phyloP scores from a whole-genome alignment of 1,140 invertebrate genomes.

The Drosophila fuyamai region DNA sequence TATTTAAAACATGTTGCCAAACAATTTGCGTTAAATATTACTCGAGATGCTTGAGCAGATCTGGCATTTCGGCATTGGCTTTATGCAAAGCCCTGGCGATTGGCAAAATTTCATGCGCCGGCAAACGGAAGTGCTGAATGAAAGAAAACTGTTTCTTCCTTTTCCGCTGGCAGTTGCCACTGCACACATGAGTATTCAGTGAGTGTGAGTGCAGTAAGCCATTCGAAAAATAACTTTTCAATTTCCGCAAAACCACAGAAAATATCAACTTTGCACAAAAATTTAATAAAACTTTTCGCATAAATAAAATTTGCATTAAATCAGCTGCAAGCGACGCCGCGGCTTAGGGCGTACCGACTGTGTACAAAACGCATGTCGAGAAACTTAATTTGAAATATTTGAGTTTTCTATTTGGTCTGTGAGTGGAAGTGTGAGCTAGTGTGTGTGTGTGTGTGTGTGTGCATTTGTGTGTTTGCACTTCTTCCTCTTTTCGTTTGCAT shows the following conservation, averaged over 20 bases:
- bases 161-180: conserved; percentile 67
- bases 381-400: conserved; percentile 84
- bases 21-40: conserved; percentile 75
- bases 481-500: conserved; percentile 48
- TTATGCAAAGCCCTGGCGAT: conserved; percentile 50
- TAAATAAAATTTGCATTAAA: conserved; percentile 84
- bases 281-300: conserved; percentile 84
- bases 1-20: conserved; percentile 80
- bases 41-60: conserved; percentile 34
- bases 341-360: conserved; percentile 56
- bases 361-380: conserved; percentile 78
- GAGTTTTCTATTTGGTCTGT: conserved; percentile 76
- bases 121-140: conserved; percentile 69
- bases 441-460: conserved; percentile 54
- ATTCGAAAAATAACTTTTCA: conserved; percentile 83
- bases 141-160: conserved; percentile 80
- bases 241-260: conserved; percentile 83
- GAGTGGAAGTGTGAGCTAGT: neutral
- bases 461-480: conserved; percentile 66
- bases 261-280: conserved; percentile 83
- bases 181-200: conserved; percentile 15
- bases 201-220: conserved; percentile 58
- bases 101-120: conserved; percentile 68
- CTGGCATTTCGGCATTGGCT: conserved; percentile 24
- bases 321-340: conserved; percentile 74